Percentiles rank a stretch among this genome's conserved stretches.
phyloP scores from a whole-genome alignment of 35 echinoderm and acorn worm genomes.

The Apostichopus parvimensis region DNA sequence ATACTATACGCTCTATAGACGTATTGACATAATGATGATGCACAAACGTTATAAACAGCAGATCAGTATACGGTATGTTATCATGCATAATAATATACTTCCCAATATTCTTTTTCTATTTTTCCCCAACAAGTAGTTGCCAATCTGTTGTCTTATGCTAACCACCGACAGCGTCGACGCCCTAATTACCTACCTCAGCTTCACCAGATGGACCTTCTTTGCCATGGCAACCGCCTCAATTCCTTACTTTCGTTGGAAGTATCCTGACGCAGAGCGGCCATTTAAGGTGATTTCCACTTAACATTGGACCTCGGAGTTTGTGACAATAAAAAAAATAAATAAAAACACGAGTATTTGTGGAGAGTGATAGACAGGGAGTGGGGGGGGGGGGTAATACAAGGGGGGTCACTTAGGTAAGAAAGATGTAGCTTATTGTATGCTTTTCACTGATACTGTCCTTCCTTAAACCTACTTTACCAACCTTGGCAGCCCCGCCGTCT shows the following conservation, averaged over 20 bases:
- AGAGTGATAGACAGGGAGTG: not conserved
- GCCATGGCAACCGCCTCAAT: conserved; percentile 59
- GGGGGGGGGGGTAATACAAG: too few relatives aligned
- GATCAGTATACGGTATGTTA: not conserved
- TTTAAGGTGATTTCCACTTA: conserved; percentile 52
- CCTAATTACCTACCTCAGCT: conserved; percentile 77
- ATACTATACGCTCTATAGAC: too few relatives aligned
- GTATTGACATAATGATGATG: not conserved
- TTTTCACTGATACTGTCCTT: too few relatives aligned
- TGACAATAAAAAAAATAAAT: not conserved
- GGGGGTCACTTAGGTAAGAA: too few relatives aligned
- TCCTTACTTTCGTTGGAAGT: conserved; percentile 81
- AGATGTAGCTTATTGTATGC: too few relatives aligned
- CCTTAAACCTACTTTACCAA: not conserved
- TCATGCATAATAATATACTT: too few relatives aligned
- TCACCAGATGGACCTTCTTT: conserved; percentile 71
- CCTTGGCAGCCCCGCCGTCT: not conserved
- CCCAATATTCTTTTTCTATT: not conserved
- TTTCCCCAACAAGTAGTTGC: not conserved
- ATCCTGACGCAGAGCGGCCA: conserved; percentile 62
- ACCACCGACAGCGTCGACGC: conserved; percentile 51
- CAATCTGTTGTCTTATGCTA: conserved; percentile 22
- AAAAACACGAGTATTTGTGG: not conserved
- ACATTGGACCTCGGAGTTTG: too few relatives aligned
- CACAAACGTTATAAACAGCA: not conserved